These are phyloP conservation scores for Leiothrix lutea DNA, from an alignment of 2,113 vertebrate species.

Conservation along the genomic window DNA sequence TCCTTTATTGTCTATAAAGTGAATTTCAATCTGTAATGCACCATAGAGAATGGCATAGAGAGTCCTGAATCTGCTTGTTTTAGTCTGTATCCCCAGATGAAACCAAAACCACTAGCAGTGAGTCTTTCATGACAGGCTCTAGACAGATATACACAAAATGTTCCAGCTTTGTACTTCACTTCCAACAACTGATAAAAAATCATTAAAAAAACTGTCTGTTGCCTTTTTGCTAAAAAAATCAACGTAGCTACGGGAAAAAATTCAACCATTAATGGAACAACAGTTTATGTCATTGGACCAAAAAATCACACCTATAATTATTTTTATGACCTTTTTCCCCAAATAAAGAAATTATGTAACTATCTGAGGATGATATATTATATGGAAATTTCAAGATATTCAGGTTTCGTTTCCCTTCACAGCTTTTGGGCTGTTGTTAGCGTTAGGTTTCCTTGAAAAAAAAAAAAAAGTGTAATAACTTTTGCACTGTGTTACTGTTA, in stretches of 20 bases:
- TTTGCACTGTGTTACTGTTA: neutral
- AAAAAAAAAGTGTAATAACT: neutral
- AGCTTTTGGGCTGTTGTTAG: neutral
- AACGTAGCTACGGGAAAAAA: neutral
- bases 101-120: neutral
- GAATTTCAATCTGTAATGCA: neutral
- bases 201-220: fast-evolving
- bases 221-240: neutral
- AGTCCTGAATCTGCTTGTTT: neutral
- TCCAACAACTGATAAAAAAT: neutral
- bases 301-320: neutral
- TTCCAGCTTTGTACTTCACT: neutral
- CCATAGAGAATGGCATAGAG: neutral
- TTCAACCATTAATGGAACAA: neutral
- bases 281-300: neutral
- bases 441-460: neutral
- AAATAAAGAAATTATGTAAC: neutral
- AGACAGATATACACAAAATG: neutral
- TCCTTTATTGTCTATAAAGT: neutral
- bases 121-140: neutral
- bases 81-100: neutral
- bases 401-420: neutral
- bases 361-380: neutral
- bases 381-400: neutral
- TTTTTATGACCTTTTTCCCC: neutral